Percentiles rank a stretch among this genome's conserved stretches.
These are phyloP conservation scores for Psittacula cyanocephala DNA, from an alignment of 2,113 vertebrate genomes.

Conservation along the genomic window DNA sequence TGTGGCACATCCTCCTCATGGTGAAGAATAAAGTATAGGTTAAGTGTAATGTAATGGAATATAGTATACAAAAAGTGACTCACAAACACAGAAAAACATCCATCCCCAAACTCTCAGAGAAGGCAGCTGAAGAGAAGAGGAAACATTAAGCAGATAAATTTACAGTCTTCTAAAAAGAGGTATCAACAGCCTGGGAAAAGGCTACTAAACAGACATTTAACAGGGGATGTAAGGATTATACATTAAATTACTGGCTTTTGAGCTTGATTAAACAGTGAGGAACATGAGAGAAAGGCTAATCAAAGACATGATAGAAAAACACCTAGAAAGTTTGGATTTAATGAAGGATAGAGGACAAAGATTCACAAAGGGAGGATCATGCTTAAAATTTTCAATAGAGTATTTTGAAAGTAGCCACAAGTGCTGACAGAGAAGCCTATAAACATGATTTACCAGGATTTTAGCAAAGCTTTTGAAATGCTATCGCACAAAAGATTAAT, in stretches of 20 bases:
- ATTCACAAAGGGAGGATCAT: background rate
- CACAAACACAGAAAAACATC: background rate
- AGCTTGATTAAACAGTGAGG: slow-evolving; percentile 14
- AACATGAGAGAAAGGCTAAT: slow-evolving; percentile 21
- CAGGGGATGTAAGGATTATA: background rate
- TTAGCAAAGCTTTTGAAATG: slow-evolving; percentile 24
- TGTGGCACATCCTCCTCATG: background rate
- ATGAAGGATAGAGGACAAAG: slow-evolving; percentile 28
- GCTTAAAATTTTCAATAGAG: slow-evolving; percentile 38
- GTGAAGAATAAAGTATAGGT: background rate
- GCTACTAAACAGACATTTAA: slow-evolving; percentile 19
- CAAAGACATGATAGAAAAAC: background rate
- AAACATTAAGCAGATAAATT: slow-evolving; percentile 15
- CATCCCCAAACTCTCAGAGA: slow-evolving; percentile 2
- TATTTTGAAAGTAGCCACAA: slow-evolving; percentile 36
- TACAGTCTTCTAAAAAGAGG: background rate
- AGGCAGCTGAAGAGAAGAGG: background rate
- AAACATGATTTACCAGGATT: slow-evolving; percentile 47
- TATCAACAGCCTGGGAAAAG: slow-evolving; percentile 17
- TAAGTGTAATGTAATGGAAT: background rate
- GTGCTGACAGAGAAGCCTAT: slow-evolving; percentile 14
- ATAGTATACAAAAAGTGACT: background rate
- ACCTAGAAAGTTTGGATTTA: slow-evolving; percentile 30
- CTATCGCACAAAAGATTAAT: slow-evolving; percentile 43
- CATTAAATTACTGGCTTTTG: slow-evolving; percentile 16